Base-by-base conservation (phyloP, 2,797 vertebrate species). In the Chiroxiphia lanceolata region DNA sequence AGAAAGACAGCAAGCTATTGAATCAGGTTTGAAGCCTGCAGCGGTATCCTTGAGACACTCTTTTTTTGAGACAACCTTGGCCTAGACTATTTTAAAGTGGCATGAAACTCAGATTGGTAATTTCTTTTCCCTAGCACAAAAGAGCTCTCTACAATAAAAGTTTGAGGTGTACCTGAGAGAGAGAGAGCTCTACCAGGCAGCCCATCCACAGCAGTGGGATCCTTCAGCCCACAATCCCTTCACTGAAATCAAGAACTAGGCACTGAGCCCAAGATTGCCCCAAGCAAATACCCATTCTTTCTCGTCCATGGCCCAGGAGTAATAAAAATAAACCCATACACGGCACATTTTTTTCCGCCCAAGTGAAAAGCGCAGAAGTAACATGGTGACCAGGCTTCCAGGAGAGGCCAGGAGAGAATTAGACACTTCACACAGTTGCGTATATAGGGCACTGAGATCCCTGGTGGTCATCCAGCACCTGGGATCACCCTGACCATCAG, bases 61-160 rank as follows among this genome's bases (percentile, higher is more conserved):
- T 48, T 47, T 72, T 90, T 87, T 74, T 59, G 78, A 89, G 81
- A 77, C 68, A 96, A 9, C 87, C 86, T 95, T 96, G 93, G 88
- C 88, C 89, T 77, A 82, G 51, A 34, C 88, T 83, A 26, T 87
- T 94, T 89, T 61, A 88, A 87, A 96, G 50, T 15, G 20, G 18
- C 40, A 8, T 87, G 70, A 84, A 78, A 34, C 59, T 95, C 5
- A 4, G 59, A 59, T 50, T n/a, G 59, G 60, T 65, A 75, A 76
- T 76, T 85, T 93, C 70, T 87, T 75, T 85, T 88, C 53, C 26
- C 21, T 57, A 65, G 53, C 75, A 72, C 57, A 54, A 68, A 89
- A 68, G 71, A 92, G 9, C 38, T 84, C 38, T 80, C 25, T 65
- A 65, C 33, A 77, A 42, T 34, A 57, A 54, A 69, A 74, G 56